Evolutionary conservation across 2,888 invertebrate species (phyloP).

Genomic region (Antitype chi): DNA sequence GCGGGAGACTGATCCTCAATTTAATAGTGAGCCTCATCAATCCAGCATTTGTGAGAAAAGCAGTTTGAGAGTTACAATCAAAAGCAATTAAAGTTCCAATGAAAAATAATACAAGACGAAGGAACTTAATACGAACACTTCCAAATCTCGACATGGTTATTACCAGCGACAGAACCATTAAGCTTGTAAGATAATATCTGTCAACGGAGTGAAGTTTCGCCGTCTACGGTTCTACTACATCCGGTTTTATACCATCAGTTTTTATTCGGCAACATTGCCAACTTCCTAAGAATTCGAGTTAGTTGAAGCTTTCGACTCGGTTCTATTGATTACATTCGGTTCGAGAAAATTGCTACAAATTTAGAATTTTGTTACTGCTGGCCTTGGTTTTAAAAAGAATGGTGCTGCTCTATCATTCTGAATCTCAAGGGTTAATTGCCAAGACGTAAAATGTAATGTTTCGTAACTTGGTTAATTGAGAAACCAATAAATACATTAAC

Average conservation of each 20-base stretch:
- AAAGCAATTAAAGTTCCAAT: not conserved
- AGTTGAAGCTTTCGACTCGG: conserved; percentile 48
- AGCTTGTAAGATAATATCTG: conserved; percentile 57
- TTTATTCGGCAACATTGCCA: conserved; percentile 40
- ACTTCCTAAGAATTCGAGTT: conserved; percentile 36
- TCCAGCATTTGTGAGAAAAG: not conserved
- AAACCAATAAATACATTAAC: conserved; percentile 43
- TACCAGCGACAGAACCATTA: conserved; percentile 56
- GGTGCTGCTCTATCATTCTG: conserved; percentile 39
- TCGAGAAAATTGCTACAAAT: conserved; percentile 22
- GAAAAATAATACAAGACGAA: conserved; percentile 1
- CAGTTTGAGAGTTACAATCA: not conserved
- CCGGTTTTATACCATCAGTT: conserved; percentile 42
- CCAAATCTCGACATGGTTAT: conserved; percentile 50
- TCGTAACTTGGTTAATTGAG: conserved; percentile 53
- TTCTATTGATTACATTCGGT: conserved; percentile 50
- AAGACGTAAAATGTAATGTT: conserved; percentile 27
- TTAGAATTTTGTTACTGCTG: conserved; percentile 24
- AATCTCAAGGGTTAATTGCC: conserved; percentile 52
- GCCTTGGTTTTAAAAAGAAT: conserved; percentile 45
- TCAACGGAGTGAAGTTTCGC: conserved; percentile 48
- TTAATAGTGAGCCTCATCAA: not conserved
- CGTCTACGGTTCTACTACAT: conserved; percentile 37
- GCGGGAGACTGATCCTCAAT: not conserved
- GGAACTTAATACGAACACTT: conserved; percentile 35